Evolutionary conservation across 2,888 invertebrate genomes (phyloP).

Genomic region (Stenodera caucasica): DNA sequence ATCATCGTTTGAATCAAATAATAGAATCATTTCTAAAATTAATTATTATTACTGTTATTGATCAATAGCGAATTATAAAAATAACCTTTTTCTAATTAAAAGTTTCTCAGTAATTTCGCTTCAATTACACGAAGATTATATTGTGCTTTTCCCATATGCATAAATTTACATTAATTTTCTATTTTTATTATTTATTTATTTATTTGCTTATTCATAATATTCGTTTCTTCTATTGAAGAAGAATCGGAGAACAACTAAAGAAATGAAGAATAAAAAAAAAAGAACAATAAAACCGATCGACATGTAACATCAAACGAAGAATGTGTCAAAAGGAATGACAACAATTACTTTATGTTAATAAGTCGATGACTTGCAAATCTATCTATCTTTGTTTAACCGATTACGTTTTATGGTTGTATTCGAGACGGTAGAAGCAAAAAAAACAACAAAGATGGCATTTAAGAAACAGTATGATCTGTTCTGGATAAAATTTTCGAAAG

Average conservation of each 20-base stretch:
- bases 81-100: no score
- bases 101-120: no score
- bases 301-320: slow-evolving; percentile 30
- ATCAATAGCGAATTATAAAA: no score
- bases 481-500: slow-evolving; percentile 35
- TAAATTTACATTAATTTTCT: background rate
- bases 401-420: background rate
- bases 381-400: slow-evolving; percentile 22
- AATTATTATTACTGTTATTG: no score
- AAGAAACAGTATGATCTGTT: slow-evolving; percentile 24
- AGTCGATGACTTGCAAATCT: slow-evolving; percentile 45
- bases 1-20: no score
- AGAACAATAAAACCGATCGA: slow-evolving; percentile 17
- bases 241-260: no score
- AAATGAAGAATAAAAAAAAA: no score
- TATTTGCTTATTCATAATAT: no score
- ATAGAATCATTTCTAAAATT: no score
- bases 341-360: slow-evolving; percentile 51
- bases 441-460: slow-evolving; percentile 33
- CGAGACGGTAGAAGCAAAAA: background rate
- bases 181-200: background rate
- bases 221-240: no score
- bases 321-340: slow-evolving; percentile 48
- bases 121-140: no score
- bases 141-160: background rate